phyloP scores from a whole-genome alignment of 2,113 vertebrate genomes.

The Halichoeres trimaculatus region DNA sequence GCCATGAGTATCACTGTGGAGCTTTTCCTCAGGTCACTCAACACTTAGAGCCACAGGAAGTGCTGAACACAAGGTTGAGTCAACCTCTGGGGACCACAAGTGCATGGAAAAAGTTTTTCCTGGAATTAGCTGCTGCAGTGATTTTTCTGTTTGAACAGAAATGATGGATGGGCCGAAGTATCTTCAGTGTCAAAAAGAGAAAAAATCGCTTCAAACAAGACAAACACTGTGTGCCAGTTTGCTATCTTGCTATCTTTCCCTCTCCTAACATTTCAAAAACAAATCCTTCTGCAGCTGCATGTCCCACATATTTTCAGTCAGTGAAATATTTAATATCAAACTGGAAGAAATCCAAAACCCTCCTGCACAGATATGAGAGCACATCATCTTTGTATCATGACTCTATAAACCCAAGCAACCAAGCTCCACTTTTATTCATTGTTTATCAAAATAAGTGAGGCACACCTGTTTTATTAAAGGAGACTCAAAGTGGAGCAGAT shows the following conservation, averaged over 20 bases:
- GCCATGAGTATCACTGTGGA: too few species aligned
- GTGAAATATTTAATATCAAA: neutral
- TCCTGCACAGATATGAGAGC: conserved; percentile 26
- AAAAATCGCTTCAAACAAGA: neutral
- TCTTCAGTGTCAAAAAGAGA: neutral
- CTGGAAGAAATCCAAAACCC: conserved; percentile 1
- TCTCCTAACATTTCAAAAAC: neutral
- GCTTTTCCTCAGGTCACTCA: neutral
- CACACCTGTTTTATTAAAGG: conserved; percentile 58
- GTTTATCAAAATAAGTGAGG: conserved; percentile 39
- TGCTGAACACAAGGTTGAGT: neutral
- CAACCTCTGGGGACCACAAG: neutral
- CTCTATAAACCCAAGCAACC: conserved; percentile 14
- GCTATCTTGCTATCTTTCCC: too few species aligned
- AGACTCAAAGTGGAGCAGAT: conserved; percentile 34
- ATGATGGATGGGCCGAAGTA: too few species aligned
- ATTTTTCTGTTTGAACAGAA: neutral
- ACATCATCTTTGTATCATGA: conserved; percentile 8
- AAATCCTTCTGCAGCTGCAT: neutral
- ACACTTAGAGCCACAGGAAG: neutral
- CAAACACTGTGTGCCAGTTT: neutral
- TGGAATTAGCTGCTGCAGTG: neutral
- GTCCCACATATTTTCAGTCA: neutral
- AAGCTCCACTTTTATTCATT: conserved; percentile 16
- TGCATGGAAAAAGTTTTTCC: neutral